Conservation (phyloP, 1,140 invertebrate species). For the Octopus sinensis region DNA sequence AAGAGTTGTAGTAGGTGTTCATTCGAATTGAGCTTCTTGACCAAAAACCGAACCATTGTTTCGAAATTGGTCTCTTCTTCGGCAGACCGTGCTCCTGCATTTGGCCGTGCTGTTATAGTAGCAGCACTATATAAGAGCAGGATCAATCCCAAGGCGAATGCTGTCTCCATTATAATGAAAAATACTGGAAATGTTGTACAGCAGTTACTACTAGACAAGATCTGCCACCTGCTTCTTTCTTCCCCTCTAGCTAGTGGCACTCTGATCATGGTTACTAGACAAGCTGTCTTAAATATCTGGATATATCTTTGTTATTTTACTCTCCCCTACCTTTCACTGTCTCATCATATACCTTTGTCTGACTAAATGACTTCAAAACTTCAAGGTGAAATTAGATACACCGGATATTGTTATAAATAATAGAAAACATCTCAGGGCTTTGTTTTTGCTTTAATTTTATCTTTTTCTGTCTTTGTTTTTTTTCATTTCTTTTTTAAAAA, state of each 20-base stretch:
- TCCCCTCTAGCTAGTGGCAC: neutral
- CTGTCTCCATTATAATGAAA: neutral
- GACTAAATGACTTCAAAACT: slow-evolving; percentile 3
- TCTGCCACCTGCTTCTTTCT: neutral
- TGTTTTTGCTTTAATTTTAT: too few species aligned
- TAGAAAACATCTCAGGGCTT: neutral
- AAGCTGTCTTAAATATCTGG: too few species aligned
- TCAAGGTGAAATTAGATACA: slow-evolving; percentile 8
- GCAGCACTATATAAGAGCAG: neutral
- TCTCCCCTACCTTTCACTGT: neutral
- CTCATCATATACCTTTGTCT: slow-evolving; percentile 2
- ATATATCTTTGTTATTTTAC: neutral
- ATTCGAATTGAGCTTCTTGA: neutral
- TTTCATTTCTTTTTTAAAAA: neutral
- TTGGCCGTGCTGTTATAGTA: neutral
- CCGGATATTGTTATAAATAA: slow-evolving; percentile 9
- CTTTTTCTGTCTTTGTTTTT: neutral
- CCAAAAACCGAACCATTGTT: neutral
- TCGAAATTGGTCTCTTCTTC: neutral
- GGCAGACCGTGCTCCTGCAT: neutral
- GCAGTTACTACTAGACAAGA: neutral
- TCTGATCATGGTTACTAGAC: too few species aligned
- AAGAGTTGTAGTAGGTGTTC: neutral
- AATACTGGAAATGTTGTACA: neutral
- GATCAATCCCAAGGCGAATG: neutral